phyloP scores from a whole-genome alignment of 2,797 vertebrate genomes.

The Amblyopsis hoosieri region DNA sequence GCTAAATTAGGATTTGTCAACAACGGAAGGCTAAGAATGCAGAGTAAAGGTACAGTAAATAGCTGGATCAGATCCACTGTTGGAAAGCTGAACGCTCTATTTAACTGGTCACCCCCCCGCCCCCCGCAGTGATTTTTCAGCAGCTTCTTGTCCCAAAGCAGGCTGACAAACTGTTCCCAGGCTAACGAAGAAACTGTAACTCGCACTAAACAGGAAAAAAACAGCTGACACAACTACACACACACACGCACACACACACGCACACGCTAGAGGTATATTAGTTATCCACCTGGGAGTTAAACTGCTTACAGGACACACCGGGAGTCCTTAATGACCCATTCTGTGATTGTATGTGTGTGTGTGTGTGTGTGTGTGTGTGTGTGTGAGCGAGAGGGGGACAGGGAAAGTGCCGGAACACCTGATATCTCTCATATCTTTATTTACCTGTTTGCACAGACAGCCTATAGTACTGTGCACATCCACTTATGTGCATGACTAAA shows the following conservation, averaged over 20 bases:
- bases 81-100: no score
- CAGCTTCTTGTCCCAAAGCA: conserved; percentile 55
- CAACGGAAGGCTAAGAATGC: no score
- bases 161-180: conserved; percentile 66
- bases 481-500: no score
- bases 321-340: conserved; percentile 66
- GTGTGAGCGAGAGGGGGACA: neutral
- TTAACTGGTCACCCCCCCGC: no score
- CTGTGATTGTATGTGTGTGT: conserved; percentile 39
- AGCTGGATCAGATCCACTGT: no score
- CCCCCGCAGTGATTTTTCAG: conserved; percentile 52
- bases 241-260: conserved; percentile 14
- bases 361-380: conserved; percentile 28
- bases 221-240: conserved; percentile 69
- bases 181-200: conserved; percentile 68
- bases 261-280: conserved; percentile 56
- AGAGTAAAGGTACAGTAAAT: no score
- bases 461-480: neutral
- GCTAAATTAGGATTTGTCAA: no score
- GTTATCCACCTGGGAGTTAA: conserved; percentile 66
- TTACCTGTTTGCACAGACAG: conserved; percentile 19
- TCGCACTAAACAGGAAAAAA: conserved; percentile 75
- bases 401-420: neutral
- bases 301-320: conserved; percentile 76
- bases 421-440: conserved; percentile 19